Percentiles rank a stretch among this genome's conserved stretches.
phyloP scores from a whole-genome alignment of 2,888 invertebrate species.

The Amphimallon solstitiale region DNA sequence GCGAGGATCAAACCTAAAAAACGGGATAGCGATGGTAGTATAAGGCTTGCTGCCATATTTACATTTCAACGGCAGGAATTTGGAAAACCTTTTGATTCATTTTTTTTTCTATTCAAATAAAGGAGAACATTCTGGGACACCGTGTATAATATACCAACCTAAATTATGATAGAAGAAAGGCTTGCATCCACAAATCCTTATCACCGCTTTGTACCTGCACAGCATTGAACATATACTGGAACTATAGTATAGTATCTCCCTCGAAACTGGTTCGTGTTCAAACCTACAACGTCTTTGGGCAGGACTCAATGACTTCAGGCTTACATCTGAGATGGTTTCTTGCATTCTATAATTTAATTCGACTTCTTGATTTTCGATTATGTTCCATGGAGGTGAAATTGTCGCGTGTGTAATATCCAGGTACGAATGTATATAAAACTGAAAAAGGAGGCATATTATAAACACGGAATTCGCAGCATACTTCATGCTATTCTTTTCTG shows the following conservation, averaged over 20 bases:
- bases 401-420: slow-evolving; percentile 68
- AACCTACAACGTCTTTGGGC: slow-evolving; percentile 67
- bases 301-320: slow-evolving; percentile 63
- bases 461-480: too few relatives aligned
- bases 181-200: slow-evolving; percentile 68
- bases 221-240: slow-evolving; percentile 68
- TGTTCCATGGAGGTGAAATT: slow-evolving; percentile 51
- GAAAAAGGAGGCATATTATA: slow-evolving; percentile 30
- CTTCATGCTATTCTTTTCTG: too few relatives aligned
- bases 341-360: slow-evolving; percentile 62
- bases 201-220: slow-evolving; percentile 66
- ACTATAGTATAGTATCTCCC: slow-evolving; percentile 66
- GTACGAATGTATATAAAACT: slow-evolving; percentile 72
- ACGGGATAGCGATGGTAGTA: too few relatives aligned
- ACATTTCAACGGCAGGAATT: too few relatives aligned
- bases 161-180: slow-evolving; percentile 71
- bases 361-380: slow-evolving; percentile 61
- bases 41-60: too few relatives aligned
- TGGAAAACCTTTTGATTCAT: too few relatives aligned
- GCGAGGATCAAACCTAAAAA: too few relatives aligned
- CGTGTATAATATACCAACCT: slow-evolving; percentile 57
- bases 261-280: slow-evolving; percentile 64
- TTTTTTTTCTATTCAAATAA: too few relatives aligned
- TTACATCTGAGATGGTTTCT: slow-evolving; percentile 65
- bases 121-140: too few relatives aligned